Conservation (phyloP, 2,888 invertebrate genomes). For the Perizoma affinitatum region DNA sequence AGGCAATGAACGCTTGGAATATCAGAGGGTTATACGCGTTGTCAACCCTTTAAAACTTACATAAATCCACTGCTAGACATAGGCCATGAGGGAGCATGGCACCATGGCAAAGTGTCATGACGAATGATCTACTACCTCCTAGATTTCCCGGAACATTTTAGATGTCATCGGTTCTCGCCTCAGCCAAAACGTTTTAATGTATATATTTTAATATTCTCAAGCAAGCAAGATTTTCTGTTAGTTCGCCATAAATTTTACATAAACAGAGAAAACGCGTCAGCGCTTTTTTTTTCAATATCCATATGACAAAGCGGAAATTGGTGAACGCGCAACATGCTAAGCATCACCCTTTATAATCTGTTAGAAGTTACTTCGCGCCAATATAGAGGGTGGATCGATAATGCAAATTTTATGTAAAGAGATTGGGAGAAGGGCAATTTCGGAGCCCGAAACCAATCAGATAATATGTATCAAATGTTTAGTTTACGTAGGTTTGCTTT, state of each 20-base stretch:
- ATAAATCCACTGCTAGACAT: too few relatives aligned
- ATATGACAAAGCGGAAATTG: conserved; percentile 29
- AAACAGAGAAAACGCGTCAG: conserved; percentile 14
- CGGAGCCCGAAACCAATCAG: conserved; percentile 59
- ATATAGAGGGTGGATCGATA: conserved; percentile 63
- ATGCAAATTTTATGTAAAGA: conserved; percentile 81
- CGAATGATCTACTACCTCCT: too few relatives aligned
- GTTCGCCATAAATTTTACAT: conserved; percentile 5
- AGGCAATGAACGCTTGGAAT: too few relatives aligned
- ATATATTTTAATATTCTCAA: too few relatives aligned
- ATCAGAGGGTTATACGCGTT: too few relatives aligned
- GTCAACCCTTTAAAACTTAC: too few relatives aligned
- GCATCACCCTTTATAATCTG: conserved; percentile 38
- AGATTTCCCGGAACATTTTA: too few relatives aligned
- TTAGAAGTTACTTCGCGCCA: conserved; percentile 55
- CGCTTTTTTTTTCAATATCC: conserved; percentile 21
- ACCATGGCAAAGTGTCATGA: too few relatives aligned
- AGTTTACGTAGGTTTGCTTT: conserved; percentile 59
- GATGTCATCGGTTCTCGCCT: too few relatives aligned
- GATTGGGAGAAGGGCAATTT: conserved; percentile 70
- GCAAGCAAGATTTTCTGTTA: conserved; percentile 6
- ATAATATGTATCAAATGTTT: conserved; percentile 75
- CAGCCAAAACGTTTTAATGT: too few relatives aligned
- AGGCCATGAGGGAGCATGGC: too few relatives aligned
- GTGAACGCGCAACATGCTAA: conserved; percentile 24